Evolutionary conservation across 2,888 invertebrate genomes (phyloP).

Genomic region (Xestia xanthographa): DNA sequence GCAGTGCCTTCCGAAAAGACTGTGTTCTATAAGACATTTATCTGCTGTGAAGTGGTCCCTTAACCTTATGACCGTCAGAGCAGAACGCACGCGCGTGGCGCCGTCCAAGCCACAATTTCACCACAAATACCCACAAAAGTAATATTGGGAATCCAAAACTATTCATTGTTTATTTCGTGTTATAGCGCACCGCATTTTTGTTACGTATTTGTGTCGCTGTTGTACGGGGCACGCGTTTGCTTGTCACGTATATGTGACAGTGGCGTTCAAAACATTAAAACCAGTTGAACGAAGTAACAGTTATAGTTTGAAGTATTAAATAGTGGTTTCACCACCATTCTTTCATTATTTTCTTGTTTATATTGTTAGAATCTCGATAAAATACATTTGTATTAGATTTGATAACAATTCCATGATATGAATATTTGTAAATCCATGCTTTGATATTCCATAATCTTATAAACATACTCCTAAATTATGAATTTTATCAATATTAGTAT

Average conservation of each 20-base stretch:
- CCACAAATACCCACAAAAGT: too few relatives aligned
- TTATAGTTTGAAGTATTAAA: not conserved
- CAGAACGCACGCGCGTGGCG: too few relatives aligned
- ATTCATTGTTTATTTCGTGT: too few relatives aligned
- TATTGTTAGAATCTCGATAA: not conserved
- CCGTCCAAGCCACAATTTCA: too few relatives aligned
- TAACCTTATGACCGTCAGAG: too few relatives aligned
- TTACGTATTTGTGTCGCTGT: too few relatives aligned
- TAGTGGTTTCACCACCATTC: not conserved
- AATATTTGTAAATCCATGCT: slow-evolving; percentile 37
- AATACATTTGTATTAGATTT: slow-evolving; percentile 32
- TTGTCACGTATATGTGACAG: too few relatives aligned
- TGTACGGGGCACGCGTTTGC: too few relatives aligned
- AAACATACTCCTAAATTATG: slow-evolving; percentile 12
- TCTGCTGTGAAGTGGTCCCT: not conserved
- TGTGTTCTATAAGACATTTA: slow-evolving; percentile 40
- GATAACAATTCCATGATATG: slow-evolving; percentile 37
- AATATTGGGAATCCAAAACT: too few relatives aligned
- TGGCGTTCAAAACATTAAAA: too few relatives aligned
- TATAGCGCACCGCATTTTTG: too few relatives aligned
- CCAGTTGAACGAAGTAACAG: not conserved
- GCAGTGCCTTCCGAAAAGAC: slow-evolving; percentile 67
- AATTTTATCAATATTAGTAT: not conserved
- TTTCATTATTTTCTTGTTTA: slow-evolving; percentile 3
- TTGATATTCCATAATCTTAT: slow-evolving; percentile 33